Conservation (phyloP, 1,140 invertebrate genomes). For the Apis mellifera region Amel_HAv3.1 CM009936.2:14355001-14355500, state of each 20-base stretch:
- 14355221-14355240: conserved; percentile 5
- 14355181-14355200: background rate
- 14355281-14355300: background rate
- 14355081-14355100: too few relatives aligned
- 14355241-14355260: conserved; percentile 1
- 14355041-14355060: background rate
- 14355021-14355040: background rate
- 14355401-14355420: too few relatives aligned
- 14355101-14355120: background rate
- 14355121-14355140: background rate
- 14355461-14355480: too few relatives aligned
- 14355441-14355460: too few relatives aligned
- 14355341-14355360: too few relatives aligned
- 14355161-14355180: background rate
- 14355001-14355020: conserved; percentile 17
- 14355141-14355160: background rate
- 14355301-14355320: too few relatives aligned
- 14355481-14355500: too few relatives aligned
- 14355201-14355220: background rate
- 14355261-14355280: background rate
- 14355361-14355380: too few relatives aligned
- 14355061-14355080: background rate
- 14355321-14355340: too few relatives aligned
- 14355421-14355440: too few relatives aligned
- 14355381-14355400: too few relatives aligned